A percentile compares a stretch with the other conserved stretches of the same genome.
These are phyloP conservation scores for Semicossyphus pulcher DNA, from an alignment of 2,113 vertebrate genomes.

Conservation along the genomic window DNA sequence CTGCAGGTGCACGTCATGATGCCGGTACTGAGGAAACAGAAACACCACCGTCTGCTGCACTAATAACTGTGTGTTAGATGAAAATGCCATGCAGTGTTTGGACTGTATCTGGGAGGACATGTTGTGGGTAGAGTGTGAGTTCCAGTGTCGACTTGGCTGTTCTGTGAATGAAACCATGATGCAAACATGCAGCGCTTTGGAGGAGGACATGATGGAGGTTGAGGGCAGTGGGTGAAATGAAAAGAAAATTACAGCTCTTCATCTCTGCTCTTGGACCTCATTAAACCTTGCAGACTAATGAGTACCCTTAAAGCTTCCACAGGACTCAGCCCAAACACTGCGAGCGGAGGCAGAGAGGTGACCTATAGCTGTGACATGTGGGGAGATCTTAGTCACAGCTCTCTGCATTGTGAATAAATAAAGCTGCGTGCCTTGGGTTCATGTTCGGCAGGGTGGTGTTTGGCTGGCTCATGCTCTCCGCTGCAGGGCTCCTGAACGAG, in stretches of 20 bases:
- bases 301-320: background rate
- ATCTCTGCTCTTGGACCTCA: slow-evolving; percentile 2
- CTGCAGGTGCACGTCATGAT: background rate
- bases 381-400: slow-evolving; percentile 29
- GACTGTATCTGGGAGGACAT: background rate
- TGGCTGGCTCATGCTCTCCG: background rate
- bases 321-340: background rate
- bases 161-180: background rate
- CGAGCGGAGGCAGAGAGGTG: background rate
- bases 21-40: background rate
- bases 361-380: slow-evolving; percentile 21
- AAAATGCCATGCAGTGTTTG: background rate
- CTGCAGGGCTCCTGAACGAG: slow-evolving; percentile 3
- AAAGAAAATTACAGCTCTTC: background rate
- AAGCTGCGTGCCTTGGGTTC: background rate
- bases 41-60: background rate
- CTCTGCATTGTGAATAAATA: slow-evolving; percentile 20
- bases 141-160: background rate
- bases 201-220: background rate
- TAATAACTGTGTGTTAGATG: background rate
- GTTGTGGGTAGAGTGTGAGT: background rate
- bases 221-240: background rate
- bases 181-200: background rate
- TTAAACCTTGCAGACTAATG: background rate
- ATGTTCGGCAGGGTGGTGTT: background rate